Conservation (phyloP, 2,797 vertebrate genomes). For the Lepidocolaptes lacrymiger region DNA sequence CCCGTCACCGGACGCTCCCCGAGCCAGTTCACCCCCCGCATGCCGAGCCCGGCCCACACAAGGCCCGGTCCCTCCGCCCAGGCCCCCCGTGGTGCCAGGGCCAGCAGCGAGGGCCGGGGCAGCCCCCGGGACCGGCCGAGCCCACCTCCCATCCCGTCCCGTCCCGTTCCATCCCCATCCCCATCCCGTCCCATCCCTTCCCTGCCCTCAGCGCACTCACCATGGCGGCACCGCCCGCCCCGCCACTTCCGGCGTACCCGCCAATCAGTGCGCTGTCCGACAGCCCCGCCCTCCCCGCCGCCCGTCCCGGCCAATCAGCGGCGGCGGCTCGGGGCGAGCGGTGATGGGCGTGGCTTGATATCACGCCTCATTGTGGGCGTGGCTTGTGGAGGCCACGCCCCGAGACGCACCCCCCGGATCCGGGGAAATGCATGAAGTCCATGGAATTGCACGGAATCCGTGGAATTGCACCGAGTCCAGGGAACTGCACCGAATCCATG, state of each 20-base stretch:
- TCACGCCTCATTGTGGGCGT: not conserved
- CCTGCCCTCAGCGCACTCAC: not conserved
- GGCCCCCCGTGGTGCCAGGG: too few relatives aligned
- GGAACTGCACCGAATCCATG: too few relatives aligned
- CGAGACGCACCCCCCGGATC: accelerated
- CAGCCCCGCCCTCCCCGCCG: accelerated
- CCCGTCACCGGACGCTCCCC: not conserved
- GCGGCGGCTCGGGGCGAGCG: accelerated
- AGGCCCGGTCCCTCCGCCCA: not conserved
- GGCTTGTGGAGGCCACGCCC: not conserved
- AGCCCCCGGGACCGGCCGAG: too few relatives aligned
- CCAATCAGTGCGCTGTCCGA: accelerated
- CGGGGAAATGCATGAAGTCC: too few relatives aligned
- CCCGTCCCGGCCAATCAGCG: accelerated
- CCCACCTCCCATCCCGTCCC: too few relatives aligned
- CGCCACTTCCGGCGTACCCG: not conserved
- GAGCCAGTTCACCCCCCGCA: not conserved
- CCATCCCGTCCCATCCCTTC: accelerated
- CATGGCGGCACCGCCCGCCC: not conserved
- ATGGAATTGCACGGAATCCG: too few relatives aligned
- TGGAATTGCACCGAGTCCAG: too few relatives aligned
- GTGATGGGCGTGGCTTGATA: not conserved
- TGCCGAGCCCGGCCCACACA: not conserved
- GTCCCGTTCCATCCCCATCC: too few relatives aligned
- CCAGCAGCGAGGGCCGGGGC: too few relatives aligned